A percentile compares a stretch with the other conserved stretches of the same genome.
Conservation (phyloP, 2,113 vertebrate species). For the Pelusios castaneus region DNA sequence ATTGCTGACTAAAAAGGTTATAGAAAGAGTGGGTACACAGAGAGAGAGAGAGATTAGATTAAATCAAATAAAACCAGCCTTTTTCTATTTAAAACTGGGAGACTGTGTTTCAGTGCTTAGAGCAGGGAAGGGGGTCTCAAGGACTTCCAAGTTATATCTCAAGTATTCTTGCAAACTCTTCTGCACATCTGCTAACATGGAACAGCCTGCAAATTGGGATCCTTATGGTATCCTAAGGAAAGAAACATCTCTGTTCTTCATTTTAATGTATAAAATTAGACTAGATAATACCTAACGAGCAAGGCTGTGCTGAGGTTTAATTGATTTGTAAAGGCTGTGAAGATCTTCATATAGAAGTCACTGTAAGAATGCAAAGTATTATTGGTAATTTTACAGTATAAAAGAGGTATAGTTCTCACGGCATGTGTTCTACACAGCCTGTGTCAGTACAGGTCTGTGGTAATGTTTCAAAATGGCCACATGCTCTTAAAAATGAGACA, state of each 20-base stretch:
- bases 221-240: background rate
- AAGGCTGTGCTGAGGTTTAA: background rate
- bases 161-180: background rate
- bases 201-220: background rate
- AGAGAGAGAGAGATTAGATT: background rate
- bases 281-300: background rate
- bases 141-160: background rate
- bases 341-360: background rate
- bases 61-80: background rate
- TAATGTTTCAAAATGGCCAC: background rate
- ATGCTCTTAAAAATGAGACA: background rate
- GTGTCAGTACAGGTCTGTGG: background rate
- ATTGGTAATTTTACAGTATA: background rate
- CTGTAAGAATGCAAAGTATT: background rate
- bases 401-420: background rate
- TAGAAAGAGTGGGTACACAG: background rate
- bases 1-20: background rate
- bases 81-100: background rate
- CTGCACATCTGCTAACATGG: background rate
- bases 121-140: background rate
- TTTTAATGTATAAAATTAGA: background rate
- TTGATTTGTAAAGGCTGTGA: background rate
- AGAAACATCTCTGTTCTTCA: background rate
- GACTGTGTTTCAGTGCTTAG: background rate
- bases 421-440: background rate